Conservation (phyloP, 2,888 invertebrate genomes). For the Drosophila recens region DNA sequence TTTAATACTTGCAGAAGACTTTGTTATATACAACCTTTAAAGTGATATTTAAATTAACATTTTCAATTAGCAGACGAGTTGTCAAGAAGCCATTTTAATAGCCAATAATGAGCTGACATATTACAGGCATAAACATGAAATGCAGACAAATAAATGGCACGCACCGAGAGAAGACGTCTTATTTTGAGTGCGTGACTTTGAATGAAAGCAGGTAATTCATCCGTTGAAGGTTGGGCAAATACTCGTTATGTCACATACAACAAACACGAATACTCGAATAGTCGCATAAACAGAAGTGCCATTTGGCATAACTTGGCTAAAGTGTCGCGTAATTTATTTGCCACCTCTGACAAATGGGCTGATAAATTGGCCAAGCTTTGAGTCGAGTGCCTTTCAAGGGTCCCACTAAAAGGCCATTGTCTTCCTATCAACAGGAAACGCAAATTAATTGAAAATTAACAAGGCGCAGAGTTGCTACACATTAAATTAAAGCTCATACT, state of each 20-base stretch:
- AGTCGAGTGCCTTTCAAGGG: slow-evolving; percentile 5
- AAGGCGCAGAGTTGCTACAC: not conserved
- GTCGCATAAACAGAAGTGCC: slow-evolving; percentile 32
- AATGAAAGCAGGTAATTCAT: slow-evolving; percentile 46
- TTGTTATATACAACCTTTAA: not conserved
- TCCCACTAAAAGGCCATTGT: not conserved
- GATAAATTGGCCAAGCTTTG: slow-evolving; percentile 39
- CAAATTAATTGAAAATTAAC: slow-evolving; percentile 14
- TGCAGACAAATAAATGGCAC: slow-evolving; percentile 26
- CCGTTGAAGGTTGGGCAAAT: slow-evolving; percentile 20
- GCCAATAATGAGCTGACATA: slow-evolving; percentile 51
- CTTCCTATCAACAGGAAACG: not conserved
- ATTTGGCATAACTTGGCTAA: slow-evolving; percentile 37
- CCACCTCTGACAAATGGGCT: slow-evolving; percentile 47
- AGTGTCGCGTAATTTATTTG: slow-evolving; percentile 49
- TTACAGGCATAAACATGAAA: slow-evolving; percentile 41
- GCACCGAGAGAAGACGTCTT: slow-evolving; percentile 30
- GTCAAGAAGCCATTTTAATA: slow-evolving; percentile 22
- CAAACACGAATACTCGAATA: slow-evolving; percentile 11
- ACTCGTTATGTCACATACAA: slow-evolving; percentile 29
- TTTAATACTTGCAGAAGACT: not conserved
- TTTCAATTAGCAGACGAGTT: slow-evolving; percentile 43
- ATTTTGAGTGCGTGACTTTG: slow-evolving; percentile 53
- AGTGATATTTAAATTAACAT: slow-evolving; percentile 14
- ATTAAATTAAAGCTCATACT: not conserved